Evolutionary conservation across 2,888 invertebrate species (phyloP), one percentile per base, ranked within the genome.

Genomic region (Bruchidius siliquastri): DNA sequence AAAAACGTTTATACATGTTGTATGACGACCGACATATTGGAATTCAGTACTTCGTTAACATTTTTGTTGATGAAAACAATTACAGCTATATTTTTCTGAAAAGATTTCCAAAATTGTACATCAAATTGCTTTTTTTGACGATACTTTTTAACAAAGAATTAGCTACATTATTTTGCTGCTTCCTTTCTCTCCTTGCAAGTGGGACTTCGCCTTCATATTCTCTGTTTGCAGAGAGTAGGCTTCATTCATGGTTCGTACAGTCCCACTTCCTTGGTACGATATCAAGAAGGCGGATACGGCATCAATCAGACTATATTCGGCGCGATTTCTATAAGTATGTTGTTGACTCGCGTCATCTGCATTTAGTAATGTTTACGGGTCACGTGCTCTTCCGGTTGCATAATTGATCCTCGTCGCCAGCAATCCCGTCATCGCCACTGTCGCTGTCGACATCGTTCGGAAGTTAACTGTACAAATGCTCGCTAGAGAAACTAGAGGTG

Each of bases 121-220:
- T n/a, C n/a, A n/a, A n/a, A n/a, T 26, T 26, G 8, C 26, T 26
- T 26, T 26, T 8, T n/a, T n/a, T n/a, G n/a, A n/a, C n/a, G n/a
- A n/a, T n/a, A n/a, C n/a, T n/a, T n/a, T n/a, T n/a, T n/a, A n/a
- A n/a, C n/a, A n/a, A n/a, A n/a, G n/a, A n/a, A n/a, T n/a, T n/a
- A n/a, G n/a, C n/a, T n/a, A n/a, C n/a, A n/a, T n/a, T n/a, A n/a
- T n/a, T n/a, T n/a, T n/a, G n/a, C n/a, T n/a, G n/a, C n/a, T n/a
- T n/a, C n/a, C n/a, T n/a, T n/a, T n/a, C n/a, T n/a, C n/a, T n/a
- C n/a, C n/a, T n/a, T n/a, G n/a, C n/a, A n/a, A n/a, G n/a, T n/a
- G n/a, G n/a, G n/a, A n/a, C n/a, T n/a, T 71, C 32, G 77, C 77
- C 77, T 77, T 76, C 76, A 77, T 77, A 76, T 79, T 79, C 77